Evolutionary conservation across 2,113 vertebrate species (phyloP).

Genomic region (Cavia porcellus): DNA sequence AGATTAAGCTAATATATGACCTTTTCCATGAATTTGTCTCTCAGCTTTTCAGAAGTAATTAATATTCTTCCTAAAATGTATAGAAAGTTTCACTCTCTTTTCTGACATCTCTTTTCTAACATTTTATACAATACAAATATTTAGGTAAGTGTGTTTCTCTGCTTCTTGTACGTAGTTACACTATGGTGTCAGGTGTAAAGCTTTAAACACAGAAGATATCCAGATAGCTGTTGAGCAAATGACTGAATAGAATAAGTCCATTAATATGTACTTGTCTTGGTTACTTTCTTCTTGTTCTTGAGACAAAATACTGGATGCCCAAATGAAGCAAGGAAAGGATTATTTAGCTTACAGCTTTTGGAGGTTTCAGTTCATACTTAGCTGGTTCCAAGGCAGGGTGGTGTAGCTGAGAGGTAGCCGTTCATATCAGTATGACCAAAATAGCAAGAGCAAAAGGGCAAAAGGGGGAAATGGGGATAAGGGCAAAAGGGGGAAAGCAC

Average conservation of each 20-base stretch:
- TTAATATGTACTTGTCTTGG: background rate
- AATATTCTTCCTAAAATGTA: background rate
- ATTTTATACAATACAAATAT: conserved; percentile 32
- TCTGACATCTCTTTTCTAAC: background rate
- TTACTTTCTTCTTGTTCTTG: too few relatives aligned
- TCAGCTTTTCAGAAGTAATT: conserved; percentile 15
- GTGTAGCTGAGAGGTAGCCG: too few relatives aligned
- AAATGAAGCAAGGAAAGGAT: too few relatives aligned
- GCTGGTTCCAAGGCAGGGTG: too few relatives aligned
- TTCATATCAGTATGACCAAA: too few relatives aligned
- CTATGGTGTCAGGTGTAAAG: background rate
- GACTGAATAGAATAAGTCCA: background rate
- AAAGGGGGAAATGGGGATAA: too few relatives aligned
- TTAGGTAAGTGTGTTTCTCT: background rate
- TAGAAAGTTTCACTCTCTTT: background rate
- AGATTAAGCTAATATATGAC: background rate
- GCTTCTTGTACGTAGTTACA: background rate
- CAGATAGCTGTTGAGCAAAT: background rate
- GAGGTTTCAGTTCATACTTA: too few relatives aligned
- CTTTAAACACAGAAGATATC: background rate
- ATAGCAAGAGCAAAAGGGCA: too few relatives aligned
- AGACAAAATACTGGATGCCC: too few relatives aligned
- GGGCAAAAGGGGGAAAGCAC: too few relatives aligned
- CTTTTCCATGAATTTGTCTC: background rate
- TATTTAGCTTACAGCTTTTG: too few relatives aligned